Base-by-base conservation (phyloP, 2,113 vertebrate species). In the Conger conger region DNA sequence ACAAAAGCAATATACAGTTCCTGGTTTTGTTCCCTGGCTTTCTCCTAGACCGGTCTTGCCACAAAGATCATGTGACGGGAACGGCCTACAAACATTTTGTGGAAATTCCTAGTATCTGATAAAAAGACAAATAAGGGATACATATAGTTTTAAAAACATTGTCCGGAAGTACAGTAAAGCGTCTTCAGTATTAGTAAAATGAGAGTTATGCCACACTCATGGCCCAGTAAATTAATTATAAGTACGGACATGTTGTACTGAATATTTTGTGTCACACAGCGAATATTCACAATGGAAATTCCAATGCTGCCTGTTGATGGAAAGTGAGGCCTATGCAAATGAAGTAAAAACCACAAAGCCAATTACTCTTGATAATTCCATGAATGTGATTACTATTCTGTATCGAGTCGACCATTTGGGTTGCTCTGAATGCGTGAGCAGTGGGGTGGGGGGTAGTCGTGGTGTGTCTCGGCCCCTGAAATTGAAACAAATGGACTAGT, bases 281-380 rank as follows among this genome's bases (percentile, higher is more conserved):
- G 2, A 27, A 33, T 73, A 73, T 33, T 30, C n/a, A 13, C 6
- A 73, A 33, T 27, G 57, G 33, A 73, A 73, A 7, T 8, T 73
- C 68, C 33, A 4, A 73, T 27, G 27, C 27, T 15, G 8, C n/a
- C n/a, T 13, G 68, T 27, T 73, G 68, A 30, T 73, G n/a, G 83
- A 88, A 91, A 92, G 92, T 92, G 90, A 90, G 89, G 83, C 57
- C 45, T 88, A 79, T 90, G 89, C 89, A 84, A 93, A 91, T 85
- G 84, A 90, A 89, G 91, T 90, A 88, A 85, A 77, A 63, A 73
- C 4, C 27, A 45, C 35, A 8, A 7, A 5, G 27, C 76, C 86
- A 89, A 88, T 91, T 88, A 90, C 53, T 77, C 86, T 16, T 60
- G 87, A 87, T 90, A 86, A 87, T 88, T 79, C 82, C 45, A 11